phyloP scores from a whole-genome alignment of 2,113 vertebrate genomes.

The Chrysemys picta region DNA sequence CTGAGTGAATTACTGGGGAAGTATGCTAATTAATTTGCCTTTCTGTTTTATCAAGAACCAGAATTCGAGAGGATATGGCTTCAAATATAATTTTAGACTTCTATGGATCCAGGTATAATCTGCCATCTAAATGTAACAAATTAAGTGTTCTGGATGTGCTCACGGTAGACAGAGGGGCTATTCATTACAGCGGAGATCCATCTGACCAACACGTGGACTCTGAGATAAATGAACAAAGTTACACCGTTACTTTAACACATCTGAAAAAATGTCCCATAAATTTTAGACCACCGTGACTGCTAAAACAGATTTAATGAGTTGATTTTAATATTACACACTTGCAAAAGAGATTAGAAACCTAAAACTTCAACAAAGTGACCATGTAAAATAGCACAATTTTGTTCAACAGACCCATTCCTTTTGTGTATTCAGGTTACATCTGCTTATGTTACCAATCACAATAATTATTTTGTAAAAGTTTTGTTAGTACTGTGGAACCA shows the following conservation, averaged over 20 bases:
- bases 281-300: slow-evolving; percentile 13
- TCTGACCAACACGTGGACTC: background rate
- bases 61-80: background rate
- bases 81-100: background rate
- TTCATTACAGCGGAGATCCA: background rate
- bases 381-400: slow-evolving; percentile 4
- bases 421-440: background rate
- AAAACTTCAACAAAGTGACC: background rate
- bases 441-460: background rate
- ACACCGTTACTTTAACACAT: background rate
- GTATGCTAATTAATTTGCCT: background rate
- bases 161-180: background rate
- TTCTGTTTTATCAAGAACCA: background rate
- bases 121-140: background rate
- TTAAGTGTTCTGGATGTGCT: background rate
- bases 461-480: background rate
- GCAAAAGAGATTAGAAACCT: background rate
- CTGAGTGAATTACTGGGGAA: background rate
- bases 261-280: slow-evolving; percentile 24
- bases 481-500: background rate
- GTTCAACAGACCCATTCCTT: slow-evolving; percentile 14
- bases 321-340: slow-evolving; percentile 34
- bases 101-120: background rate
- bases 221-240: background rate
- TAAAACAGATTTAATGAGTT: slow-evolving; percentile 39